Base-by-base conservation (phyloP, 30 jellyfish, hydroid and myxozoan genomes). In the Aurelia coerulea region DNA sequence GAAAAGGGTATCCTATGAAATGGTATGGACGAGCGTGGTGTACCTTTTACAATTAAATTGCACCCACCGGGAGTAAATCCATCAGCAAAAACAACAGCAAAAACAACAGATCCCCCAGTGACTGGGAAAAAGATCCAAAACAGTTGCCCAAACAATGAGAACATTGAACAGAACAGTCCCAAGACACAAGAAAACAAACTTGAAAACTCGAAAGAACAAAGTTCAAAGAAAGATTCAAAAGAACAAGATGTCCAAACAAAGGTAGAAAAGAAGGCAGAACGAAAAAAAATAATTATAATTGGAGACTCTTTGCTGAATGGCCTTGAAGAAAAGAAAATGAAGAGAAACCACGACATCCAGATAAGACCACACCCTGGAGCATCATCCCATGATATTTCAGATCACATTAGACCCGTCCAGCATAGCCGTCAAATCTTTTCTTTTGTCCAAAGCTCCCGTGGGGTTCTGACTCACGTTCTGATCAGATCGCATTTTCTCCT, bases 61-160 rank as follows among this genome's bases (percentile, higher is more conserved):
- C 29, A 23, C 29, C 29, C 29, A 23, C 29, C 29, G 29, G 29
- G 29, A 19, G 23, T 2, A 8, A 12, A 65, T 65, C 37, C 74
- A 37, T 34, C 34, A 65, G 9, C 37, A 42, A 65, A 37, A 12
- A 65, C 74, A 19, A 42, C 50, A 65, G 29, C 29, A 23, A 23
- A 23, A 23, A 23, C 29, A 23, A 23, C 29, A 23, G 7, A 19
- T 65, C 32, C 74, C 16, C 74, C 37, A 10, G 74, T 14, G 13
- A 42, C 74, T 42, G 74, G 74, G 16, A 65, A 11, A 65, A 42
- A 19, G 74, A 34, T 17, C 74, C 41, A 65, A 65, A 4, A 6
- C 74, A 65, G 37, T 17, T 65, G 74, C 37, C 74, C 74, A 10
- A 11, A 42, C 74, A 65, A 65, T 65, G 74, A 65, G 41, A 65